These are phyloP conservation scores for Carassius carassius DNA, from an alignment of 2,113 vertebrate genomes.

Conservation along the genomic window DNA sequence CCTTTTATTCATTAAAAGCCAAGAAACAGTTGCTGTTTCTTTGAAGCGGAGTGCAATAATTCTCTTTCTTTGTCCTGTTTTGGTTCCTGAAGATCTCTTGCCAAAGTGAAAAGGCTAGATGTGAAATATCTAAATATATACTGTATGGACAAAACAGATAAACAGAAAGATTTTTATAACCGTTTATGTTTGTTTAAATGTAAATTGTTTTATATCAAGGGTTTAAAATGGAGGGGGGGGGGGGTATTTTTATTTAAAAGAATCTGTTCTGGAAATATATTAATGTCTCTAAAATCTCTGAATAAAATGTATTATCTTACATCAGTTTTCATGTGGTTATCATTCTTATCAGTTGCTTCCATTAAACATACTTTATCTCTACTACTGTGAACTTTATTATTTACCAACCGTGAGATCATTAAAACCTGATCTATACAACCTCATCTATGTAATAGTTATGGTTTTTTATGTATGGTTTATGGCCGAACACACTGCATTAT, in stretches of 20 bases:
- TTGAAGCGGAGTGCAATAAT: slow-evolving; percentile 81
- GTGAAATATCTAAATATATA: slow-evolving; percentile 33
- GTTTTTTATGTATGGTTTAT: neutral
- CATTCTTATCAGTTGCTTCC: neutral
- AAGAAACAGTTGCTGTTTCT: slow-evolving; percentile 51
- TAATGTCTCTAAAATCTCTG: slow-evolving; percentile 76
- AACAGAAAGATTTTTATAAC: slow-evolving; percentile 79
- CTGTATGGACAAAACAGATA: slow-evolving; percentile 47
- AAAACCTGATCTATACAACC: no score
- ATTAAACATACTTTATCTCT: neutral
- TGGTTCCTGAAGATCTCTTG: slow-evolving; percentile 77
- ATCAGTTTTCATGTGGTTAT: slow-evolving; percentile 31
- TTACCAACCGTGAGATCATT: neutral
- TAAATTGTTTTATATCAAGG: slow-evolving; percentile 87
- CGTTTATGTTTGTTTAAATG: slow-evolving; percentile 80
- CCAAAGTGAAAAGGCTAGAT: slow-evolving; percentile 74
- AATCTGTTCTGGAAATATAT: slow-evolving; percentile 79
- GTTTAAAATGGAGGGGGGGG: slow-evolving; percentile 64
- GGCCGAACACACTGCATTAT: neutral
- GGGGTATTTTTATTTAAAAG: slow-evolving; percentile 86
- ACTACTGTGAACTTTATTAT: neutral
- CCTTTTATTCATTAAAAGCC: slow-evolving; percentile 59
- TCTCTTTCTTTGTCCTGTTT: slow-evolving; percentile 78
- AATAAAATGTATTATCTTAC: slow-evolving; percentile 73
- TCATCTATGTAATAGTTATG: neutral